Percentiles rank a stretch among this genome's conserved stretches.
Conservation (phyloP, 2,888 invertebrate species). For the Panopea generosa region DNA sequence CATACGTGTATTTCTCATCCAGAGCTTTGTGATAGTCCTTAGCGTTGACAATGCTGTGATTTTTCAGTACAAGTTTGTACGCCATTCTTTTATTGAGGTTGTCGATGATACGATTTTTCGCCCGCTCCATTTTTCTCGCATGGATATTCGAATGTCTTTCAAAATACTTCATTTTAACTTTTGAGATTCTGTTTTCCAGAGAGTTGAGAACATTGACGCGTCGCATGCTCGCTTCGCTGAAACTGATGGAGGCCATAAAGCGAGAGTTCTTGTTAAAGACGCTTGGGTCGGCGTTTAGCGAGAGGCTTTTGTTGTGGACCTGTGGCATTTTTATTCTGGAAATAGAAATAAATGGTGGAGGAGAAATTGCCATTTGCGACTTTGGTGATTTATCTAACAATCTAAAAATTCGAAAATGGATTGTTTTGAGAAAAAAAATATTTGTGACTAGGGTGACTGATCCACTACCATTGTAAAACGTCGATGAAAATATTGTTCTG, state of each 20-base stretch:
- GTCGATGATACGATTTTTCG: conserved; percentile 48
- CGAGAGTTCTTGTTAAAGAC: conserved; percentile 64
- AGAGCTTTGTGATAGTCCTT: conserved; percentile 66
- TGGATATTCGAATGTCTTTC: conserved; percentile 50
- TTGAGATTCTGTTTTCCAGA: conserved; percentile 49
- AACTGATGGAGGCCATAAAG: conserved; percentile 62
- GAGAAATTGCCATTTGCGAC: too few species aligned
- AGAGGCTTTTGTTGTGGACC: conserved; percentile 52
- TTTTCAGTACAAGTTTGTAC: conserved; percentile 68
- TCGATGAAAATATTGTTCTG: too few species aligned
- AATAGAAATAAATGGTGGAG: background rate
- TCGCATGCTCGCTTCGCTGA: conserved; percentile 56
- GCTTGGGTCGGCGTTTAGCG: conserved; percentile 49
- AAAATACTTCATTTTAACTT: conserved; percentile 59
- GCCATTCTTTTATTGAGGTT: conserved; percentile 63
- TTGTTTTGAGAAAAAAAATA: too few species aligned
- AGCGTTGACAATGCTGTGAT: conserved; percentile 61
- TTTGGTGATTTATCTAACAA: too few species aligned
- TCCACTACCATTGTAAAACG: too few species aligned
- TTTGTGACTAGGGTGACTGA: too few species aligned
- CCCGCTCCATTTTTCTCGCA: conserved; percentile 41
- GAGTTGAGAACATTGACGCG: conserved; percentile 62
- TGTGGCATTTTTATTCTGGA: conserved; percentile 61
- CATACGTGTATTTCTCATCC: conserved; percentile 63
- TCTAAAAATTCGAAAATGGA: too few species aligned